Evolutionary conservation across 1,140 invertebrate genomes (phyloP).

Genomic region (Tribolium madens): DNA sequence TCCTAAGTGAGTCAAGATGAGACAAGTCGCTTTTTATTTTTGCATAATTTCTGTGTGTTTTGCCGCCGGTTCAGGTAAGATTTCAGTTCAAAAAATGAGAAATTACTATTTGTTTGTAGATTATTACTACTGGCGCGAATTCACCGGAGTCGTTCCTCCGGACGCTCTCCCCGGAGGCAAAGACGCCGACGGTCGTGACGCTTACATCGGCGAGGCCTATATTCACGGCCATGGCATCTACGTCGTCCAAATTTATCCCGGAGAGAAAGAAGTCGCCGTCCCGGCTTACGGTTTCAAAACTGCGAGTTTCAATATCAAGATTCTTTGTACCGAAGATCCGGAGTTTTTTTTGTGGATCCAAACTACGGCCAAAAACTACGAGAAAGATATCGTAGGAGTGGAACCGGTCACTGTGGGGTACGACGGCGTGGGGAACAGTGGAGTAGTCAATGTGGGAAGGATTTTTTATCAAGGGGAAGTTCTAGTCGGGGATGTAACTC

Average conservation of each 20-base stretch:
- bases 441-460: background rate
- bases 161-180: slow-evolving; percentile 10
- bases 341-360: background rate
- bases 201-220: slow-evolving; percentile 9
- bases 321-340: slow-evolving; percentile 1
- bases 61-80: too few species aligned
- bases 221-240: slow-evolving; percentile 5
- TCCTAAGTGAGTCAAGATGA: too few species aligned
- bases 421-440: background rate
- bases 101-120: background rate
- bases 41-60: too few species aligned
- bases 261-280: background rate
- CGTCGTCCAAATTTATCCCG: background rate
- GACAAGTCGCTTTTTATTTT: too few species aligned
- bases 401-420: background rate
- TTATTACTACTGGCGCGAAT: slow-evolving; percentile 19
- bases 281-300: background rate
- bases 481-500: background rate
- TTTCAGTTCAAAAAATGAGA: too few species aligned
- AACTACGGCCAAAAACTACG: background rate
- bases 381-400: background rate
- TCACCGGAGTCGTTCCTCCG: slow-evolving; percentile 10
- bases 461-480: slow-evolving; percentile 12
- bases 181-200: background rate
- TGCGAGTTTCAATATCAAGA: background rate